A percentile compares a stretch with the other conserved stretches of the same genome.
Conservation (phyloP, 30 jellyfish, hydroid and myxozoan species). For the Chironex yamaguchii region DNA sequence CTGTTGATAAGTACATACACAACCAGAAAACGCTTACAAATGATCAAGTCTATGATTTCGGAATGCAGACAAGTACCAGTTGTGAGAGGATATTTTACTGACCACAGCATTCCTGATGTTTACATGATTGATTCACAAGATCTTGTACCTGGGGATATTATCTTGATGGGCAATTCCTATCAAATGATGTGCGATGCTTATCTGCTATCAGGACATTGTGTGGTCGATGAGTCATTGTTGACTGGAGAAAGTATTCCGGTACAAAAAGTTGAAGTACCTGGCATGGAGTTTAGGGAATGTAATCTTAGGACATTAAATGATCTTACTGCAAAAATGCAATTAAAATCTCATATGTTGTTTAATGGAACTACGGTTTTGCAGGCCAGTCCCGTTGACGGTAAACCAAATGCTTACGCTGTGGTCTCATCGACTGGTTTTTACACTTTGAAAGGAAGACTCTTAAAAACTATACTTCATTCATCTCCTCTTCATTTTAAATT, state of each 20-base stretch:
- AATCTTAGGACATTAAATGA: not conserved
- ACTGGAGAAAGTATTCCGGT: not conserved
- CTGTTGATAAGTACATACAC: not conserved
- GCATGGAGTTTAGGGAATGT: not conserved
- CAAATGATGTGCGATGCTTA: not conserved
- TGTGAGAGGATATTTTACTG: too few species aligned
- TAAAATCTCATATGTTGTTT: conserved; percentile 5
- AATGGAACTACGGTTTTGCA: conserved; percentile 66
- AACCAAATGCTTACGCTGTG: conserved; percentile 4
- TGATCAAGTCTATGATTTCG: not conserved
- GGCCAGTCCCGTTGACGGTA: conserved; percentile 13
- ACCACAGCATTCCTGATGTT: not conserved
- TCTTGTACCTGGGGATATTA: not conserved
- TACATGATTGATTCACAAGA: not conserved
- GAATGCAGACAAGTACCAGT: not conserved
- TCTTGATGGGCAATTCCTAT: not conserved
- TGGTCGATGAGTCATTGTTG: not conserved
- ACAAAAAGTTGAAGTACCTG: not conserved
- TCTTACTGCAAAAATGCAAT: not conserved
- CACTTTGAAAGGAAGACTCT: conserved; percentile 52
- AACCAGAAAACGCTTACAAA: not conserved
- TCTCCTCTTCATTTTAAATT: conserved; percentile 27
- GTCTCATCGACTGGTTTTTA: conserved; percentile 63
- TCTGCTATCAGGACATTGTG: not conserved
- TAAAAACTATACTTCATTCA: conserved; percentile 46